Percentiles rank a stretch among this genome's conserved stretches.
phyloP scores from a whole-genome alignment of 92 coral and sea anemone genomes.

The Zoanthus sansibaricus region DNA sequence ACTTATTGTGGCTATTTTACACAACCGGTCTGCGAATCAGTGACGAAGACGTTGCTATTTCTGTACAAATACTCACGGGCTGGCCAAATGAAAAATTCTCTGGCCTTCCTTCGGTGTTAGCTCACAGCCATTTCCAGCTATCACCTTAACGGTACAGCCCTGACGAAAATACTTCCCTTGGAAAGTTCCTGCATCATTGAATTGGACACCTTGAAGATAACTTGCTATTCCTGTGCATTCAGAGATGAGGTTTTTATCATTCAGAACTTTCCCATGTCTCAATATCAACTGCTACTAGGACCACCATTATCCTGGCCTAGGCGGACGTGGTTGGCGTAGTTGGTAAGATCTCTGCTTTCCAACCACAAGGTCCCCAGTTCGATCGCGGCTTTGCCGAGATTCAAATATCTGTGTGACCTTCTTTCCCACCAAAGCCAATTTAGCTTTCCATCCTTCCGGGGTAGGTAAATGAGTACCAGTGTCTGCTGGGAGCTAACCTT shows the following conservation, averaged over 20 bases:
- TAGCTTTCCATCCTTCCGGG: too few relatives aligned
- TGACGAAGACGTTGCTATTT: slow-evolving; percentile 30
- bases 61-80: neutral
- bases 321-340: too few relatives aligned
- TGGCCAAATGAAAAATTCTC: slow-evolving; percentile 9
- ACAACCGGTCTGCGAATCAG: slow-evolving; percentile 34
- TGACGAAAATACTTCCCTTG: neutral
- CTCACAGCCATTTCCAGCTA: slow-evolving; percentile 44
- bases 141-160: neutral
- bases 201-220: slow-evolving; percentile 15
- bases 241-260: slow-evolving; percentile 8
- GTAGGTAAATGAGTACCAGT: too few relatives aligned
- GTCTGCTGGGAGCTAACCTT: too few relatives aligned
- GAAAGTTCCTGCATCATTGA: slow-evolving; percentile 21
- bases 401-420: too few relatives aligned
- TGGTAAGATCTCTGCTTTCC: too few relatives aligned
- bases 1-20: slow-evolving; percentile 11
- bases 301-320: slow-evolving; percentile 25
- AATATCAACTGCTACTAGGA: slow-evolving; percentile 30
- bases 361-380: too few relatives aligned
- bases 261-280: slow-evolving; percentile 32
- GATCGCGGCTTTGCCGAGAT: too few relatives aligned
- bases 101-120: slow-evolving; percentile 19
- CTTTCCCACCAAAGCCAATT: too few relatives aligned
- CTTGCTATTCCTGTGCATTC: slow-evolving; percentile 28